Evolutionary conservation across 2,797 vertebrate species (phyloP).

Genomic region (Ctenopoma multispine): DNA sequence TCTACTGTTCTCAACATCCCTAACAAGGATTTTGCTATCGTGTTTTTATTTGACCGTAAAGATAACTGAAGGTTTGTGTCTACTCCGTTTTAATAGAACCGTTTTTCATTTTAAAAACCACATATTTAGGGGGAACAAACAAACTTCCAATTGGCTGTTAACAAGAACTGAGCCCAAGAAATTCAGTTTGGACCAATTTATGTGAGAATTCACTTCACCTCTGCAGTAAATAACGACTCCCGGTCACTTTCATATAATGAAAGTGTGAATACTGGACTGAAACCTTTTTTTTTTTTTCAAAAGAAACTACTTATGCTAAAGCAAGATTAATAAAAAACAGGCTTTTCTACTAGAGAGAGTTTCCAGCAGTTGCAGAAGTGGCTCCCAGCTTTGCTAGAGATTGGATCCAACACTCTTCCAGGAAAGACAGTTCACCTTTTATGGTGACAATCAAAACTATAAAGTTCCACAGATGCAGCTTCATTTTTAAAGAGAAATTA

Average conservation of each 20-base stretch:
- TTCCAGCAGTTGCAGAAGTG: not conserved
- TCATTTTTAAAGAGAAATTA: not conserved
- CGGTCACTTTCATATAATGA: not conserved
- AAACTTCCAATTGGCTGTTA: not conserved
- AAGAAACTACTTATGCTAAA: not conserved
- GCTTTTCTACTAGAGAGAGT: not conserved
- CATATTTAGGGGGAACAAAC: not conserved
- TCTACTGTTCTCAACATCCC: no score
- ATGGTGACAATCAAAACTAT: slow-evolving; percentile 13
- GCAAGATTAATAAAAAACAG: slow-evolving; percentile 8
- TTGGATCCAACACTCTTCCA: not conserved
- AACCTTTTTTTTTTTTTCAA: not conserved
- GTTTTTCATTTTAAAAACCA: not conserved
- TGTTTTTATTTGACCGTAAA: not conserved
- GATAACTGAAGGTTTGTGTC: not conserved
- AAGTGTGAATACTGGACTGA: not conserved
- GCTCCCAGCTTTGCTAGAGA: not conserved
- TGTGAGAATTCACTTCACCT: not conserved
- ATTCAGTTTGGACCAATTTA: not conserved
- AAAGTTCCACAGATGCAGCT: not conserved
- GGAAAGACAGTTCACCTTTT: slow-evolving; percentile 18
- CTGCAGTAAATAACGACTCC: not conserved
- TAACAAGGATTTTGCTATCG: no score
- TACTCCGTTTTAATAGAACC: not conserved
- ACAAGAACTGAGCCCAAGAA: not conserved